phyloP scores from a whole-genome alignment of 2,113 vertebrate species.

The Lampris incognitus region DNA sequence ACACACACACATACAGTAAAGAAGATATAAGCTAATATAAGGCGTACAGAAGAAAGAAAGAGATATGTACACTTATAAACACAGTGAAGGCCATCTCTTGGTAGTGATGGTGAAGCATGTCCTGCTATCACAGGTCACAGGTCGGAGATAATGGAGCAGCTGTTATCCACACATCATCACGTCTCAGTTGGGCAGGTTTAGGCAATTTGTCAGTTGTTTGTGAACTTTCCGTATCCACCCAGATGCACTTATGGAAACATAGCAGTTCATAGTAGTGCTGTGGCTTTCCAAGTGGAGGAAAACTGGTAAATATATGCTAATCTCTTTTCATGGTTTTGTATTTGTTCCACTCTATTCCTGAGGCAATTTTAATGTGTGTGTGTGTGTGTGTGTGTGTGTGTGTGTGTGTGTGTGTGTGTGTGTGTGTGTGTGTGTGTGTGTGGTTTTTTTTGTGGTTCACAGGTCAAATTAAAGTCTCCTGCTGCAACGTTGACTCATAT shows the following conservation, averaged over 20 bases:
- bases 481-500: conserved; percentile 86
- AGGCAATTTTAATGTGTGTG: conserved; percentile 38
- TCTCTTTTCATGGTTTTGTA: conserved; percentile 1
- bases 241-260: not conserved
- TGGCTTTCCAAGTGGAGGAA: not conserved
- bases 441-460: conserved; percentile 30
- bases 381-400: conserved; percentile 18
- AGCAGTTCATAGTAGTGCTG: not conserved
- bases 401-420: conserved; percentile 18
- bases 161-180: not conserved
- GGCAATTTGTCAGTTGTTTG: not conserved
- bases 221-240: not conserved
- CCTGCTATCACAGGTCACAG: not conserved
- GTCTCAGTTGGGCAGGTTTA: not conserved
- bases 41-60: not conserved
- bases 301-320: not conserved
- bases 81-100: not conserved
- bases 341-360: conserved; percentile 20
- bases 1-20: not conserved
- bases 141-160: not conserved
- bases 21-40: not conserved
- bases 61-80: not conserved
- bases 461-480: conserved; percentile 84
- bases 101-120: not conserved
- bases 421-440: conserved; percentile 13